Evolutionary conservation across 2,797 vertebrate species (phyloP).

Genomic region (Lagodon rhomboides): DNA sequence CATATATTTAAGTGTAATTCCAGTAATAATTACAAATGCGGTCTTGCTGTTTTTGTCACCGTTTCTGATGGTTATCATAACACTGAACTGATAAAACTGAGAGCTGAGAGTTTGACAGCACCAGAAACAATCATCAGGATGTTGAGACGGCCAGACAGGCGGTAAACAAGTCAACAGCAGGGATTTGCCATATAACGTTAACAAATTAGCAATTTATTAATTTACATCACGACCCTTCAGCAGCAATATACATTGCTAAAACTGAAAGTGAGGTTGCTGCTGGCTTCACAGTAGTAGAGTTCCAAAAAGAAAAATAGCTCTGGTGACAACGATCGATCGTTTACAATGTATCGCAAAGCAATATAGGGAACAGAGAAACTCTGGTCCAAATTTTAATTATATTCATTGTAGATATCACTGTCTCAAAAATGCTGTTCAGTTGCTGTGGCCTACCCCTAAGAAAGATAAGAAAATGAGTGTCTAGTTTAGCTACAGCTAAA

Average conservation of each 20-base stretch:
- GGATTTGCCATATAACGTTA: neutral
- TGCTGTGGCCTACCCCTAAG: neutral
- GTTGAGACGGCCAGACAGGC: neutral
- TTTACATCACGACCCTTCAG: neutral
- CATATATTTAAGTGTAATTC: neutral
- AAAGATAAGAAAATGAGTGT: neutral
- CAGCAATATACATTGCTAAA: neutral
- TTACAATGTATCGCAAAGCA: neutral
- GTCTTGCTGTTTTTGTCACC: neutral
- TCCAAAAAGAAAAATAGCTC: neutral
- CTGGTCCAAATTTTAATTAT: neutral
- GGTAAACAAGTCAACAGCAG: neutral
- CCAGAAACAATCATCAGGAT: neutral
- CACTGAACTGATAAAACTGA: neutral
- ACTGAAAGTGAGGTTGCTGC: neutral
- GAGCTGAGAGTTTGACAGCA: neutral
- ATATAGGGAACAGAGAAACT: neutral
- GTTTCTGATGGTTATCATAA: no score
- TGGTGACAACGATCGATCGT: neutral
- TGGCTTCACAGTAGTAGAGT: neutral
- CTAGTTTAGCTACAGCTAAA: slow-evolving; percentile 15
- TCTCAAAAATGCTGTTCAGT: neutral
- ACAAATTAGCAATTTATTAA: neutral
- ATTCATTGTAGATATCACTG: neutral
- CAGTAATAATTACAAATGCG: neutral